phyloP scores from a whole-genome alignment of 2,797 vertebrate species.

The Mormyrus hasselquistii region DNA sequence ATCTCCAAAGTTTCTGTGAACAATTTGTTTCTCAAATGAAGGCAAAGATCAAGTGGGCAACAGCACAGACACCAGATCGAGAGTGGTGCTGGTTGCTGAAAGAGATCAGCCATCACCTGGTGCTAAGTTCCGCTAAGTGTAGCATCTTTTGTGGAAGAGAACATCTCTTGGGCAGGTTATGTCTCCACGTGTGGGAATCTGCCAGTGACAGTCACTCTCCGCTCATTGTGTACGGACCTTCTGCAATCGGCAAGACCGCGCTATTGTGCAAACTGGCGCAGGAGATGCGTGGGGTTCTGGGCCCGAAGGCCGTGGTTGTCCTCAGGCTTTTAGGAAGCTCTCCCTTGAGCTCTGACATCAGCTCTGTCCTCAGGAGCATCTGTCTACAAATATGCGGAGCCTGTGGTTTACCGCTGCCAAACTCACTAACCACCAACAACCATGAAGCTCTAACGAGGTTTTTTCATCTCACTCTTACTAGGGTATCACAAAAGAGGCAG shows the following conservation, averaged over 20 bases:
- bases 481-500: conserved; percentile 52
- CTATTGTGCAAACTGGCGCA: conserved; percentile 63
- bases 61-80: not conserved
- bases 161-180: conserved; percentile 58
- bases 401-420: conserved; percentile 52
- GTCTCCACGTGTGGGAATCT: conserved; percentile 51
- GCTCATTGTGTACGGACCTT: conserved; percentile 57
- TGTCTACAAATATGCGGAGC: conserved; percentile 64
- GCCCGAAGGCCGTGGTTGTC: conserved; percentile 43
- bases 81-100: conserved; percentile 42
- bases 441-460: conserved; percentile 52
- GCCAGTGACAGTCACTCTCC: conserved; percentile 44
- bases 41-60: conserved; percentile 43
- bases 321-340: conserved; percentile 61
- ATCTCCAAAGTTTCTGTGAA: conserved; percentile 63
- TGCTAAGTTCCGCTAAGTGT: conserved; percentile 41
- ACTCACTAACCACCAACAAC: conserved; percentile 40
- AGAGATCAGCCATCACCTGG: conserved; percentile 55
- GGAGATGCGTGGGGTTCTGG: conserved; percentile 45
- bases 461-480: conserved; percentile 56
- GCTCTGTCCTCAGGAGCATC: conserved; percentile 57
- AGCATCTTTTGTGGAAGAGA: conserved; percentile 54
- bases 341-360: conserved; percentile 51
- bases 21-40: conserved; percentile 66
- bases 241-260: conserved; percentile 69